A percentile compares a stretch with the other conserved stretches of the same genome.
Conservation (phyloP, 1,140 invertebrate genomes). For the Meteorus sp. region DNA sequence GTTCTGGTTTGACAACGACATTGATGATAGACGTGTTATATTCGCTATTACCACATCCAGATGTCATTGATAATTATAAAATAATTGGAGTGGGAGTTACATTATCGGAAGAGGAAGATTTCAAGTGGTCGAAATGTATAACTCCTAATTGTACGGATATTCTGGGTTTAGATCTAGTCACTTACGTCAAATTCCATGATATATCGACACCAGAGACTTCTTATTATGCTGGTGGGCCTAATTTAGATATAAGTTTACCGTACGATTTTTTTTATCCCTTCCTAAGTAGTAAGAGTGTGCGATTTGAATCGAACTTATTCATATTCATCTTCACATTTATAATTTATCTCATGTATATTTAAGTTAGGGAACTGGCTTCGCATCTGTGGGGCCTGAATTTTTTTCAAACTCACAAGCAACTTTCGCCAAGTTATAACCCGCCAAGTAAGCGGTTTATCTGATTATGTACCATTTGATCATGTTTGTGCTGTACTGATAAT, state of each 20-base stretch:
- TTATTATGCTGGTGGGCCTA: slow-evolving; percentile 63
- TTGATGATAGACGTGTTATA: slow-evolving; percentile 60
- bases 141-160: slow-evolving; percentile 39
- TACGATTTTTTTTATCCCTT: slow-evolving; percentile 76
- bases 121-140: slow-evolving; percentile 46
- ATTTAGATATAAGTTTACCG: slow-evolving; percentile 66
- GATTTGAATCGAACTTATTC: neutral
- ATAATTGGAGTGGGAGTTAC: slow-evolving; percentile 48
- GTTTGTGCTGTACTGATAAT: too few species aligned
- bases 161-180: slow-evolving; percentile 43
- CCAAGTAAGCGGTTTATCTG: too few species aligned
- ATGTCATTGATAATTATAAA: slow-evolving; percentile 47
- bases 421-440: too few species aligned
- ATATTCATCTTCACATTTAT: slow-evolving; percentile 2
- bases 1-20: slow-evolving; percentile 54
- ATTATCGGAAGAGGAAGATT: slow-evolving; percentile 41
- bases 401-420: too few species aligned
- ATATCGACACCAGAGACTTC: slow-evolving; percentile 58
- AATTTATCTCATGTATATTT: neutral
- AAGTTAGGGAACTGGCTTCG: too few species aligned
- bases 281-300: slow-evolving; percentile 31
- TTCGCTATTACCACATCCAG: slow-evolving; percentile 42
- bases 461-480: too few species aligned
- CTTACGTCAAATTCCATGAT: slow-evolving; percentile 65
- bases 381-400: too few species aligned